Base-by-base conservation (phyloP, 1,140 invertebrate genomes). In the Zaprionus ornatus region DNA sequence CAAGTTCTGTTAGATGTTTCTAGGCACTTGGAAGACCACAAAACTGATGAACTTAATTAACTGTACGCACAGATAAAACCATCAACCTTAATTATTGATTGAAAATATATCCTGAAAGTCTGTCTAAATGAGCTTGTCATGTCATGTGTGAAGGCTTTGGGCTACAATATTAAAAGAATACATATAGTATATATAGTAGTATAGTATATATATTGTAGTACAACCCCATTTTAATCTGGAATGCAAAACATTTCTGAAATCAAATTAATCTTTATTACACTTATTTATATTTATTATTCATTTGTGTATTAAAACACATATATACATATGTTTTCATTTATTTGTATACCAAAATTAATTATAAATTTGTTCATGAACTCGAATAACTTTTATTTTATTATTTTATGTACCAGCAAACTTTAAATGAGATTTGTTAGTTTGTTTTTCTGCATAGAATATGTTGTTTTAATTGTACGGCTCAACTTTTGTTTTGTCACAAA, bases 401-500 rank as follows among this genome's bases (percentile, higher is more conserved):
- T 45, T n/a, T 15, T 15, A 19, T 21, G 21, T 21, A 19, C 2
- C 45, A 19, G 17, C 12, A 50, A 50, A 50, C 45, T 50, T 50
- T 50, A 21, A 50, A 50, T 50, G 19, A 50, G 19, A 23, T 23
- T 50, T 19, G 4, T 40, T 19, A 23, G 19, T 50, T 23, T 50
- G 45, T 50, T 50, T 50, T 42, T 56, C 54, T 23, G 21, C 5
- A 13, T 50, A 0, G 3, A 12, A 25, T 52, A 23, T 56, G 40
- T 66, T 29, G 37, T 48, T 66, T 66, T 56, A 61, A 69, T 40
- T 42, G 45, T n/a, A 12, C 27, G 57, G 7, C 13, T 10, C 1
- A 65, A 56, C 52, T 65, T 56, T 23, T 56, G 3, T 27, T 56
- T 19, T 1, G 13, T 19, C 29, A 50, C 12, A 37, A 42, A 68